Conservation (phyloP, 2,797 vertebrate genomes). For the Myioborus melanocephalus region DNA sequence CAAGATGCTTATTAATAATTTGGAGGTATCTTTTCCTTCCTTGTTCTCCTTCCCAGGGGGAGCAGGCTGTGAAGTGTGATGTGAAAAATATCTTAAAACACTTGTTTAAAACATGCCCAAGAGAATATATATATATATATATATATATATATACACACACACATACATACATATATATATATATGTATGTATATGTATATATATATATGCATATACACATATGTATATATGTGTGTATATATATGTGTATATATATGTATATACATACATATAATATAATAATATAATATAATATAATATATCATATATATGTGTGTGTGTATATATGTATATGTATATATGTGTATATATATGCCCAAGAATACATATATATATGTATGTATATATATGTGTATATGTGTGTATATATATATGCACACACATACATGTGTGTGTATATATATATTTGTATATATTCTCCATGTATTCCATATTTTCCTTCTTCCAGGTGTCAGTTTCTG, state of each 20-base stretch:
- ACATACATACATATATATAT: neutral
- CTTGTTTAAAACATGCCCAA: neutral
- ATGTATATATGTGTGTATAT: no score
- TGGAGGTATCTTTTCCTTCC: neutral
- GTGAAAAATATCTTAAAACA: neutral
- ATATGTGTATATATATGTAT: no score
- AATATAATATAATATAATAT: no score
- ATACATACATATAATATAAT: no score
- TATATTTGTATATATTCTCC: neutral
- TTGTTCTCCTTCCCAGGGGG: neutral
- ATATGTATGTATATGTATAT: fast-evolving
- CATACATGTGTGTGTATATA: neutral
- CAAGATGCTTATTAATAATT: neutral
- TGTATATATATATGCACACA: no score
- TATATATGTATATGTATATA: neutral
- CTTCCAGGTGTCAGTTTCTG: neutral
- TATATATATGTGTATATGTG: no score
- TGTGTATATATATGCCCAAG: no score
- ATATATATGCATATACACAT: no score
- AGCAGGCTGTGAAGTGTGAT: neutral
- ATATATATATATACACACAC: neutral
- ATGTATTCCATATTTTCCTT: neutral
- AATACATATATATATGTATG: no score
- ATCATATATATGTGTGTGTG: no score
- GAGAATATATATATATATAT: neutral